Percentiles rank a stretch among this genome's conserved stretches.
Evolutionary conservation across 2,113 vertebrate species (phyloP).

Genomic region (Pseudonaja textilis): DNA sequence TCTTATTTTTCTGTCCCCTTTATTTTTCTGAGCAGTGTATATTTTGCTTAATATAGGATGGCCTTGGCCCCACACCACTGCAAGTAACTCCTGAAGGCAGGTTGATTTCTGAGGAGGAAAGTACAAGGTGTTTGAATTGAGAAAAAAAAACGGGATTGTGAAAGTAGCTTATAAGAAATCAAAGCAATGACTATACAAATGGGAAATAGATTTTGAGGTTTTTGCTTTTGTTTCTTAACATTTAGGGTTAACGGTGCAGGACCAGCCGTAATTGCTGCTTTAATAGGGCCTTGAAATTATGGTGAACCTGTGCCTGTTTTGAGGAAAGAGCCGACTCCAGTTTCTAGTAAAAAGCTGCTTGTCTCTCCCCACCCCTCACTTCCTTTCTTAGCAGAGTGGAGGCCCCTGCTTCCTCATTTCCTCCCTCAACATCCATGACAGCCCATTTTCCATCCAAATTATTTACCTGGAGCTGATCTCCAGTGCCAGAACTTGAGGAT

Average conservation of each 20-base stretch:
- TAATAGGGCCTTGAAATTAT: not conserved
- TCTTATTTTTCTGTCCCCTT: no score
- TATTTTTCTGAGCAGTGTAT: not conserved
- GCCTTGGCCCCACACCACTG: not conserved
- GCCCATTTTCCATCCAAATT: slow-evolving; percentile 36
- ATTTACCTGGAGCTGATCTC: slow-evolving; percentile 51
- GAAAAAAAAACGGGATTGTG: not conserved
- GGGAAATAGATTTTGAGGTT: not conserved
- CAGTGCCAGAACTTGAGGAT: slow-evolving; percentile 61
- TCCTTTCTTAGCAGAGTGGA: not conserved
- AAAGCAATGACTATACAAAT: not conserved
- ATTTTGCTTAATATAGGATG: not conserved
- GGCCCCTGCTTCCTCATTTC: slow-evolving; percentile 6
- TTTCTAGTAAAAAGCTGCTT: not conserved
- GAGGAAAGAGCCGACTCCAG: not conserved
- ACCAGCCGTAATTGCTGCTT: not conserved
- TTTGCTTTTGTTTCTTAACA: not conserved
- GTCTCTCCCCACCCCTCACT: not conserved
- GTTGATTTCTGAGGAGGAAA: not conserved
- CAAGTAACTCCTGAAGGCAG: not conserved
- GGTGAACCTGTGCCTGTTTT: not conserved
- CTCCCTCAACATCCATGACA: slow-evolving; percentile 27
- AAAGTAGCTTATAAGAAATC: not conserved
- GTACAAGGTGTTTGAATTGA: not conserved
- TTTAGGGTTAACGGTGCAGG: not conserved